Evolutionary conservation across 2,113 vertebrate species (phyloP).

Genomic region (Rutilus rutilus): DNA sequence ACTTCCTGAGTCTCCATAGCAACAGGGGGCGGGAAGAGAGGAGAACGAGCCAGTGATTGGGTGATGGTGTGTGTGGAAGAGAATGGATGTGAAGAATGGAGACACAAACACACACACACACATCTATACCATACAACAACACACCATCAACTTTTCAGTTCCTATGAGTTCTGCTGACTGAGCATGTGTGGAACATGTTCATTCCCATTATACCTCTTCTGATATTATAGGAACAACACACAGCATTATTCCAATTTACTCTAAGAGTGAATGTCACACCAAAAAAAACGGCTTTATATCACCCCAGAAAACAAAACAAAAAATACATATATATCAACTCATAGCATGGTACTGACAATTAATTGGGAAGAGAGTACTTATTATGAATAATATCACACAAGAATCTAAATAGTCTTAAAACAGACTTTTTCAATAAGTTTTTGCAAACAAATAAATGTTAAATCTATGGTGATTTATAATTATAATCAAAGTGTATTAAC

Average conservation of each 20-base stretch:
- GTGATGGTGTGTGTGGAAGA: constrained; percentile 10
- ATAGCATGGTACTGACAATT: no score
- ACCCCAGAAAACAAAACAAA: neutral
- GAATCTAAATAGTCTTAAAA: no score
- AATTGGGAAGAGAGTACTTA: no score
- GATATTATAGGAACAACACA: neutral
- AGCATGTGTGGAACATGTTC: neutral
- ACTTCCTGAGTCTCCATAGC: constrained; percentile 60
- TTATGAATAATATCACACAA: no score
- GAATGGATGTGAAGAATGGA: constrained; percentile 42
- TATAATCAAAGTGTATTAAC: no score
- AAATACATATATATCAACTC: no score
- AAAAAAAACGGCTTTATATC: neutral
- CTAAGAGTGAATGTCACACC: neutral
- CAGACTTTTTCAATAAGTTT: no score
- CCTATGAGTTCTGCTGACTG: no score
- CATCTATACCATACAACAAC: neutral
- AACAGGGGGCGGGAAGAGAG: constrained; percentile 54
- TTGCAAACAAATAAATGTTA: no score
- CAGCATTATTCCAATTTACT: neutral
- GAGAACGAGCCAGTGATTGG: constrained; percentile 34
- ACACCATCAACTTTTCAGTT: neutral
- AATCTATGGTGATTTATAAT: no score
- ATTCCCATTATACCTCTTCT: neutral
- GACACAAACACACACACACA: constrained; percentile 27